Evolutionary conservation across 2,113 vertebrate genomes (phyloP), one percentile per base, ranked within the genome.

Genomic region (Cinclus mexicanus): DNA sequence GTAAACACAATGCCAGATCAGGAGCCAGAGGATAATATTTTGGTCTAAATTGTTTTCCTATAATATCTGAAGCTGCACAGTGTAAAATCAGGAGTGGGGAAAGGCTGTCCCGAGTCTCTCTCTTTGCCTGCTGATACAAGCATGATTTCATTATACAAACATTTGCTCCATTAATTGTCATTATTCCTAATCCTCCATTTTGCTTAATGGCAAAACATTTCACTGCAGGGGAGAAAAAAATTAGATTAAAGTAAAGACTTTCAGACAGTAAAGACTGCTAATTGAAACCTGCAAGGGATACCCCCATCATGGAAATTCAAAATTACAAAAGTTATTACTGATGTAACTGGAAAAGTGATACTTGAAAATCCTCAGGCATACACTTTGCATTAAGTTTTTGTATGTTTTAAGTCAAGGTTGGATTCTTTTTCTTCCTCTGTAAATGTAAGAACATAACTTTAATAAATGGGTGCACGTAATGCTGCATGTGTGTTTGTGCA

Each of bases 201-300:
- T 92, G 71, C 82, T 94, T 96, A 96, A 93, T 97, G 89, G 84
- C 78, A 90, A 94, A 96, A 88, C 86, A 93, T 94, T 94, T 93
- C 82, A 86, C 86, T 80, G 56, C 74, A 93, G 59, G 82, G 50
- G 80, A 37, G 89, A 90, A 83, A 81, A 84, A 82, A 86, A 94
- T 88, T 83, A 92, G 81, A 94, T 95, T 95, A 94, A 84, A 91
- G 25, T 87, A 82, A 96, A 97, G 89, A 93, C 65, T 80, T 95
- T 91, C 11, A 83, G 77, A 72, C 42, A 92, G 78, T 83, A 87
- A 91, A 88, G 69, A 60, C 59, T 93, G 47, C 89, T 94, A 96
- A 95, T 95, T 96, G 87, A 93, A 94, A 97, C 93, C 95, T 96
- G 82, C 96, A 86, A 96, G 95, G 95, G 97, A 91, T 91, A 60